These are phyloP conservation scores for Ctenochaetus hawaiiensis DNA, from an alignment of 2,797 vertebrate species.

Conservation along the genomic window DNA sequence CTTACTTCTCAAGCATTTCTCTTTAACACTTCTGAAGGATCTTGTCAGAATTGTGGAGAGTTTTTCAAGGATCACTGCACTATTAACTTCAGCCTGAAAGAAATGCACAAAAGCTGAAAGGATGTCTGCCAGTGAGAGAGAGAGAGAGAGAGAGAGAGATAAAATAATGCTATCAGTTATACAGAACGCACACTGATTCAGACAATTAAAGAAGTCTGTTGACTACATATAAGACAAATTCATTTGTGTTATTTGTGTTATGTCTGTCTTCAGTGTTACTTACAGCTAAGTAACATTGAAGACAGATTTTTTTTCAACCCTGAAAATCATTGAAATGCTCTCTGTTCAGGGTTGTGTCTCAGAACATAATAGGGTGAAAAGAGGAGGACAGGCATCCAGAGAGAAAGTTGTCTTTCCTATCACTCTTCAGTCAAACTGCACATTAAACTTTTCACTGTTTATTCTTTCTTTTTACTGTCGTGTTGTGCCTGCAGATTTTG, in stretches of 20 bases:
- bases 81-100: slow-evolving; percentile 15
- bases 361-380: neutral
- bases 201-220: neutral
- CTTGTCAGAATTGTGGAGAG: slow-evolving; percentile 28
- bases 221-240: neutral
- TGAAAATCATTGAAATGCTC: slow-evolving; percentile 14
- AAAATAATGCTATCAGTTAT: neutral
- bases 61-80: neutral
- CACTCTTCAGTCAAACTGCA: slow-evolving; percentile 4
- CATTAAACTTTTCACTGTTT: too few species aligned
- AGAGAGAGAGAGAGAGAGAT: neutral
- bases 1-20: slow-evolving; percentile 23
- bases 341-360: neutral
- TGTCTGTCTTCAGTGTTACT: too few species aligned
- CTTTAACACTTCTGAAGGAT: slow-evolving; percentile 28
- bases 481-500: slow-evolving; percentile 10
- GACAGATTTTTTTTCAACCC: neutral
- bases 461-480: neutral
- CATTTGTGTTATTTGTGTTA: neutral
- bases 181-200: neutral
- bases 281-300: slow-evolving; percentile 14
- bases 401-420: neutral
- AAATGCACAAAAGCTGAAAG: neutral
- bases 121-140: neutral
- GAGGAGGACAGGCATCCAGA: neutral